Evolutionary conservation across 30 jellyfish, hydroid and myxozoan species (phyloP), one percentile per base, ranked within the genome.

Genomic region (Hydractinia symbiolongicarpus): DNA sequence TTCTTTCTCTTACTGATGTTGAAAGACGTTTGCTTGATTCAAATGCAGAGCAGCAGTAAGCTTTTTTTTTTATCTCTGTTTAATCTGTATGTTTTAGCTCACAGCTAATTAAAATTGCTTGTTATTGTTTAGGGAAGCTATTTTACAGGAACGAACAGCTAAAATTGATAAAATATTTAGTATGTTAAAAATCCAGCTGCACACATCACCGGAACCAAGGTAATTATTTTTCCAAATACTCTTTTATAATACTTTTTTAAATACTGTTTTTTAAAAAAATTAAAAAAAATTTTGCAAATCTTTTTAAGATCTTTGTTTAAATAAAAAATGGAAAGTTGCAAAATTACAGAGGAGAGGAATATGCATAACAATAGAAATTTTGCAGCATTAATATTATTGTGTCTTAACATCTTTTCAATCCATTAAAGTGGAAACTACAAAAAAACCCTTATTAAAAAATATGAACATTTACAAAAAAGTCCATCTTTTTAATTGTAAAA

Each of bases 11-110:
- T 17, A 77, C 79, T 55, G 85, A 77, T 55, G 73, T 55, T 50
- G 81, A 60, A n/a, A 77, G 85, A 55, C 61, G 56, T 9, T 61
- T 77, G 13, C 30, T 77, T 3, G 81, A 77, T 2, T 57, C 76
- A 5, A 50, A 6, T 6, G 79, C 85, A 16, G 85, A 77, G 9
- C 60, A 77, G 40, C 85, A 77, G 85, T 77, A 61, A 76, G 84
- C 19, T n/a, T n/a, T 72, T 19, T 19, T 50, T 54, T 8, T 72
- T 8, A 8, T 30, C 53, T 7, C 44, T 0, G 7, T 66, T 1
- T 1, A 19, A 19, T 9, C 30, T 7, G 4, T 72, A 72, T 72
- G 4, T 72, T 9, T 72, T 4, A 73, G 2, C 44, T 2, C 2
- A 30, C 44, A 30, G 44, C 44, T 2, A 30, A 58, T 30, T 30